These are phyloP conservation scores for Rotaria socialis DNA, from an alignment of 2,888 invertebrate genomes.

Conservation along the genomic window DNA sequence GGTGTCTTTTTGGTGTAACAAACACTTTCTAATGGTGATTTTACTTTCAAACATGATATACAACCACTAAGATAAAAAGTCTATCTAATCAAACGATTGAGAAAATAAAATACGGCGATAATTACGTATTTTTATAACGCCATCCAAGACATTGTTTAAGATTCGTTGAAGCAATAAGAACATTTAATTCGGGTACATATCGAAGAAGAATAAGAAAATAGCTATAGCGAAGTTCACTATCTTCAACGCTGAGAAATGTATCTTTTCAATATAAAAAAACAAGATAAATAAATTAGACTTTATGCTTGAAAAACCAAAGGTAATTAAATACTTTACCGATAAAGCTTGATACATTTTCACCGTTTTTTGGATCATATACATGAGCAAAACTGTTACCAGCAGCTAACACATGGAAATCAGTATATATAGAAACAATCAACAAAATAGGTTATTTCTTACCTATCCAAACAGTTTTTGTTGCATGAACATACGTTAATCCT, in stretches of 20 bases:
- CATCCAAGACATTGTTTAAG: slow-evolving; percentile 56
- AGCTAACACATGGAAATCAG: slow-evolving; percentile 47
- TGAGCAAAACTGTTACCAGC: slow-evolving; percentile 55
- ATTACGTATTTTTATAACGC: slow-evolving; percentile 54
- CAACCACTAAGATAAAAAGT: slow-evolving; percentile 50
- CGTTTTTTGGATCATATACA: slow-evolving; percentile 58
- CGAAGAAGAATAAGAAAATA: slow-evolving; percentile 55
- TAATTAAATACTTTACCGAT: slow-evolving; percentile 2
- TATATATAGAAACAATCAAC: no score
- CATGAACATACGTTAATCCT: slow-evolving; percentile 55
- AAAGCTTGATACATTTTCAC: slow-evolving; percentile 55
- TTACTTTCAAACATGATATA: slow-evolving; percentile 55
- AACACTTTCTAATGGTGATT: slow-evolving; percentile 54
- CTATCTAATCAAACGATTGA: neutral
- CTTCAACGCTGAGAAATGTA: slow-evolving; percentile 1
- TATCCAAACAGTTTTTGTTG: slow-evolving; percentile 58
- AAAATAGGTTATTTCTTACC: neutral
- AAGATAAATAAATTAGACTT: neutral
- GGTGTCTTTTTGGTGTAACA: slow-evolving; percentile 58
- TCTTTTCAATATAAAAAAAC: neutral
- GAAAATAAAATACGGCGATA: neutral
- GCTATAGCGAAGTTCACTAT: slow-evolving; percentile 50
- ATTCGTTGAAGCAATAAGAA: slow-evolving; percentile 54
- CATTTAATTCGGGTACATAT: slow-evolving; percentile 55
- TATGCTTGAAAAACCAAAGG: neutral